These are phyloP conservation scores for Anadara kagoshimensis DNA, from an alignment of 1,140 invertebrate genomes.

Conservation along the genomic window DNA sequence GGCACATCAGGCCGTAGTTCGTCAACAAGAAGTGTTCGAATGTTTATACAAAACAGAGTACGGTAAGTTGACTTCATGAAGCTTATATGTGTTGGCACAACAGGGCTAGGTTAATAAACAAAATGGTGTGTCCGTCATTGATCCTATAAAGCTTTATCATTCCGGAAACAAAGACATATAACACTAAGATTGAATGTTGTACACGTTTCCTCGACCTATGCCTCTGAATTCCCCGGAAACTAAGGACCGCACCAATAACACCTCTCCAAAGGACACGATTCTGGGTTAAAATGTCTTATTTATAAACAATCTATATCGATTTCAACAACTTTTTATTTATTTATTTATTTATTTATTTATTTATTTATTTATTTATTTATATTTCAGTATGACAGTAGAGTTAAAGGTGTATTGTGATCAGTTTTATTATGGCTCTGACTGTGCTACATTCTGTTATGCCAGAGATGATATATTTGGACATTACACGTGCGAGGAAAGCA, in stretches of 20 bases:
- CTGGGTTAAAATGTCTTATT: no score
- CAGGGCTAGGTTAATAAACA: no score
- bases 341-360: background rate
- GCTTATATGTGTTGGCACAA: background rate
- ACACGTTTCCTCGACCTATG: no score
- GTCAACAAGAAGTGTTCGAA: background rate
- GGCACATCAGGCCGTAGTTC: background rate
- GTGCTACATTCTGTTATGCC: constrained; percentile 41
- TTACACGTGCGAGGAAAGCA: constrained; percentile 46
- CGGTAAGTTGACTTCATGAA: constrained; percentile 13
- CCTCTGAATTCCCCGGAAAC: background rate
- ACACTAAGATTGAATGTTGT: no score
- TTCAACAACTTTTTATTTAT: background rate
- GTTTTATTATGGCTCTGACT: constrained; percentile 47
- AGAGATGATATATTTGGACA: constrained; percentile 39
- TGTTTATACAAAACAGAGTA: constrained; percentile 15
- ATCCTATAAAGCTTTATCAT: background rate
- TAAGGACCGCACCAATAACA: background rate
- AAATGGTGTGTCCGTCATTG: no score
- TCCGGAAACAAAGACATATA: background rate
- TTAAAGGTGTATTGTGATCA: constrained; percentile 46
- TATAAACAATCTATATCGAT: background rate
- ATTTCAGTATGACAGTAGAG: constrained; percentile 36
- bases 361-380: constrained; percentile 5
- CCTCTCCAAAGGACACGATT: no score